Evolutionary conservation across 2,113 vertebrate genomes (phyloP).

Genomic region (Leptobrachium ailaonicum): DNA sequence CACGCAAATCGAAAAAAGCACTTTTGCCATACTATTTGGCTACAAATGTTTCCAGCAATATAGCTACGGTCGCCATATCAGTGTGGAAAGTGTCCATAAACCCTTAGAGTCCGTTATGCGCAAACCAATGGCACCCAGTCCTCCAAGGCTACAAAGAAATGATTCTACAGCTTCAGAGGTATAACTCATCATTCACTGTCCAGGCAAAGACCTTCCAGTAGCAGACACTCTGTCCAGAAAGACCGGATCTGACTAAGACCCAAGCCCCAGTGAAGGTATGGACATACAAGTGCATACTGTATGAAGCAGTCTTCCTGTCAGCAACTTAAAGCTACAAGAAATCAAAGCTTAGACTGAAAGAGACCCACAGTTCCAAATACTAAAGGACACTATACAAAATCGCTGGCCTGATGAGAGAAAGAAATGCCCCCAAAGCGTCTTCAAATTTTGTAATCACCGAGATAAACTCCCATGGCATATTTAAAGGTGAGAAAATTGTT

Average conservation of each 20-base stretch:
- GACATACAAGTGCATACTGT: neutral
- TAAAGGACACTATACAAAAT: no score
- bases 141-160: neutral
- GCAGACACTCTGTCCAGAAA: neutral
- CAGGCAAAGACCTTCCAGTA: neutral
- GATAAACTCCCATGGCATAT: no score
- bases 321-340: no score
- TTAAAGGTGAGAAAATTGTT: no score
- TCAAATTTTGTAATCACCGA: no score
- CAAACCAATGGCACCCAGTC: neutral
- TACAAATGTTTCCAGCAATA: neutral
- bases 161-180: neutral
- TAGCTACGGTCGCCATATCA: neutral
- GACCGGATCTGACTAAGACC: neutral
- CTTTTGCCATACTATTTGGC: neutral
- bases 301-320: neutral
- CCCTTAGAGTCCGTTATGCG: neutral
- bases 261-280: neutral
- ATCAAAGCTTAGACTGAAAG: no score
- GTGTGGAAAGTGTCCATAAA: neutral
- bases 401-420: no score
- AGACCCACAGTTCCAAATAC: no score
- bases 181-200: neutral
- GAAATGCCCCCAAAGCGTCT: no score
- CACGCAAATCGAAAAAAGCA: neutral